Evolutionary conservation across 2,888 invertebrate species (phyloP).

Genomic region (Myathropa florea): DNA sequence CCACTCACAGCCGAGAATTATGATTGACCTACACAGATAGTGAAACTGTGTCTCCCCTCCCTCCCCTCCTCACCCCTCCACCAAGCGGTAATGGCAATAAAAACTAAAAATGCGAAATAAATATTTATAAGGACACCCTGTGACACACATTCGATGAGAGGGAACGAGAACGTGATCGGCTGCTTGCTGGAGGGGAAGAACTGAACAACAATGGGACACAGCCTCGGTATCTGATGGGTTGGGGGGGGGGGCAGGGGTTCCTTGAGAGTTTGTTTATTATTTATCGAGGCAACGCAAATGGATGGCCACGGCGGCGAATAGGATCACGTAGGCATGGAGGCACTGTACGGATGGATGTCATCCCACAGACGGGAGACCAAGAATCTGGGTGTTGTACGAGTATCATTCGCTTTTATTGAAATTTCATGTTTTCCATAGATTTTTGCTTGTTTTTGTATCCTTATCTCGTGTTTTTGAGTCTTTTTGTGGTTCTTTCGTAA

Average conservation of each 20-base stretch:
- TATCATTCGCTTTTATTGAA: slow-evolving; percentile 16
- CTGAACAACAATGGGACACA: slow-evolving; percentile 17
- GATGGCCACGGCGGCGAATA: slow-evolving; percentile 34
- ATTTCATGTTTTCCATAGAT: slow-evolving; percentile 14
- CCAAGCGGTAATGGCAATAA: slow-evolving; percentile 6
- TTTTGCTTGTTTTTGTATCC: neutral
- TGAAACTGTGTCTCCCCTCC: neutral
- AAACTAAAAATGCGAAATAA: slow-evolving; percentile 63
- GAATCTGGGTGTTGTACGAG: slow-evolving; percentile 16
- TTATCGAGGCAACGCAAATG: slow-evolving; percentile 44
- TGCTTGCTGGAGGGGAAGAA: neutral
- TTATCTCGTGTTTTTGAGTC: slow-evolving; percentile 9
- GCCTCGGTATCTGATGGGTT: neutral
- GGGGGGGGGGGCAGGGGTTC: neutral
- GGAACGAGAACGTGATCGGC: neutral
- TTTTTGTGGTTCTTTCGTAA: neutral
- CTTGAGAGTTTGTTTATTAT: slow-evolving; percentile 46
- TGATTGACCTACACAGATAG: slow-evolving; percentile 28
- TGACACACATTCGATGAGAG: neutral
- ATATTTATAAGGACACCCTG: slow-evolving; percentile 51
- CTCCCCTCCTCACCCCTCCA: neutral
- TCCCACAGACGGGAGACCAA: neutral
- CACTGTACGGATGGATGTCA: neutral
- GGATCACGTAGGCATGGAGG: neutral
- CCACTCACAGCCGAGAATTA: slow-evolving; percentile 28